phyloP scores from a whole-genome alignment of 1,140 invertebrate species.

The Euura saliciscinereae region DNA sequence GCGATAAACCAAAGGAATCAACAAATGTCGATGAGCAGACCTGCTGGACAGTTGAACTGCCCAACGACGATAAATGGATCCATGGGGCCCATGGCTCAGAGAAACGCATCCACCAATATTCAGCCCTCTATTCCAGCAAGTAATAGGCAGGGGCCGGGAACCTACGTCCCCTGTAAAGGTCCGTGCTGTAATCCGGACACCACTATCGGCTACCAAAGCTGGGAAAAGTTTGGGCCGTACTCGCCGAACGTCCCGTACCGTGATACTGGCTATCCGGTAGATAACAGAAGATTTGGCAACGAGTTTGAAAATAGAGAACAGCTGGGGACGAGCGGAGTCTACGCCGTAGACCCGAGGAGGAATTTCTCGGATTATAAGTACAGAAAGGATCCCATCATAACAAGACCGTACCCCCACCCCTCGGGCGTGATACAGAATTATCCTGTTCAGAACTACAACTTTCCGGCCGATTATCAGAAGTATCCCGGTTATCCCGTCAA shows the following conservation, averaged over 20 bases:
- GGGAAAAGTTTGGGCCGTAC: constrained; percentile 51
- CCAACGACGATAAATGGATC: constrained; percentile 30
- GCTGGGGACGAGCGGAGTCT: constrained; percentile 24
- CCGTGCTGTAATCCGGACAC: constrained; percentile 48
- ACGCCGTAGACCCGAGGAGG: constrained; percentile 40
- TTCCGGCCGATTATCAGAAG: constrained; percentile 47
- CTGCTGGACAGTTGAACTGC: constrained; percentile 28
- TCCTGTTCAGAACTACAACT: constrained; percentile 47
- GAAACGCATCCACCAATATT: constrained; percentile 14
- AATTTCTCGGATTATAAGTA: constrained; percentile 49
- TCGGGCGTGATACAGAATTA: constrained; percentile 45
- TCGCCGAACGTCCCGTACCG: constrained; percentile 42
- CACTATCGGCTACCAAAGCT: constrained; percentile 44
- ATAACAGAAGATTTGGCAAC: constrained; percentile 40
- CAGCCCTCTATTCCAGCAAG: constrained; percentile 23
- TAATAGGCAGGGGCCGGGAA: constrained; percentile 30
- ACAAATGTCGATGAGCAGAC: constrained; percentile 38
- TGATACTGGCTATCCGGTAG: constrained; percentile 36
- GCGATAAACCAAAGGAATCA: constrained; percentile 41
- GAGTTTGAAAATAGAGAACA: constrained; percentile 41
- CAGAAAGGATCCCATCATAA: constrained; percentile 40
- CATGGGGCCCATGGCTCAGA: constrained; percentile 18
- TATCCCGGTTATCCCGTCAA: constrained; percentile 45
- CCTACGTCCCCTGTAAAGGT: constrained; percentile 48
- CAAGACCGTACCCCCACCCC: constrained; percentile 40